phyloP scores from a whole-genome alignment of 2,797 vertebrate genomes.

The Glossophaga mutica region DNA sequence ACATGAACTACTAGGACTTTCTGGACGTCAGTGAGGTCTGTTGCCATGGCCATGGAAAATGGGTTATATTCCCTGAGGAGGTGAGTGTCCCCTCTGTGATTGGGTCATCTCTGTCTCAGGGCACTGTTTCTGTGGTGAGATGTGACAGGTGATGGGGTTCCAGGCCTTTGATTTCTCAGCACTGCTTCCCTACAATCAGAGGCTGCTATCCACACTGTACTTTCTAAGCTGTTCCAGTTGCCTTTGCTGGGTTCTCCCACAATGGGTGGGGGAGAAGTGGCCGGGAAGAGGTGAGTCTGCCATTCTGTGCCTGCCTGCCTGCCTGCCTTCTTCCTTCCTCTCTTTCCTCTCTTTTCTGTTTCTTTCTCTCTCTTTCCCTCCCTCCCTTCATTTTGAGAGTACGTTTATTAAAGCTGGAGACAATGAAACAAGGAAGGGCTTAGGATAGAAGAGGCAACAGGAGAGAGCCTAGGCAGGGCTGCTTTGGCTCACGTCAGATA shows the following conservation, averaged over 20 bases:
- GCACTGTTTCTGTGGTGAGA: not conserved
- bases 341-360: no score
- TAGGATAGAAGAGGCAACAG: no score
- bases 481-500: no score
- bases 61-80: not conserved
- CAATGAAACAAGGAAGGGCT: no score
- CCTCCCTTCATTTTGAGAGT: not conserved
- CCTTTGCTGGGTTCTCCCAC: not conserved
- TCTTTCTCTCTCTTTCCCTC: no score
- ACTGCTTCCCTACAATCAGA: not conserved
- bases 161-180: not conserved
- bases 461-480: no score
- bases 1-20: not conserved
- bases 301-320: not conserved
- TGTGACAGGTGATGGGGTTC: not conserved
- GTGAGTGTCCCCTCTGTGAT: not conserved
- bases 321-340: not conserved
- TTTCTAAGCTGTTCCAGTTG: not conserved
- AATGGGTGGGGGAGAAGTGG: not conserved
- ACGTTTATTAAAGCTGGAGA: no score
- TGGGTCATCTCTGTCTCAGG: not conserved
- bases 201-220: not conserved
- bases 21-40: not conserved
- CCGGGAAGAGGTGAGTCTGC: not conserved
- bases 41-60: not conserved